Conservation (phyloP, 2,888 invertebrate species). For the Trichopoda pennipes region DNA sequence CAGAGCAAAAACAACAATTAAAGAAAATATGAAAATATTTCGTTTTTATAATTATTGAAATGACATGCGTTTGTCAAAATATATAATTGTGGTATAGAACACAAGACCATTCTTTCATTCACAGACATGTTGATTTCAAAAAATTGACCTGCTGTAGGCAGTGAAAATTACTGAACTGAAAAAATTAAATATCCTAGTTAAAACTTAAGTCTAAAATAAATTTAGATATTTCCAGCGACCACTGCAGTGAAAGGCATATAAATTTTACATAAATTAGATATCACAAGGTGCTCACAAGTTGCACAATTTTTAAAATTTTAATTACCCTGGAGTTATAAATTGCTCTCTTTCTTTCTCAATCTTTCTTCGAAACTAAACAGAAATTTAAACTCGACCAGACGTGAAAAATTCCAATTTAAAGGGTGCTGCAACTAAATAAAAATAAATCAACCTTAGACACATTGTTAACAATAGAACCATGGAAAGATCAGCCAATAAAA, state of each 20-base stretch:
- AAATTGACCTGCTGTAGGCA: not conserved
- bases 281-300: conserved; percentile 1
- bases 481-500: conserved; percentile 22
- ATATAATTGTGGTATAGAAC: conserved; percentile 37
- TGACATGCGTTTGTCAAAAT: conserved; percentile 66
- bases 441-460: conserved; percentile 41
- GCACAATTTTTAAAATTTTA: conserved; percentile 28
- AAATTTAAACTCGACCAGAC: conserved; percentile 5
- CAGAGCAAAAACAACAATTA: conserved; percentile 37
- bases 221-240: conserved; percentile 29
- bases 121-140: not conserved
- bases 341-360: not conserved
- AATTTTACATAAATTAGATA: too few species aligned
- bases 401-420: conserved; percentile 57
- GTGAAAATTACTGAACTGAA: not conserved
- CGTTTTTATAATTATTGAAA: conserved; percentile 57
- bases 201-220: not conserved
- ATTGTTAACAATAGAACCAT: conserved; percentile 42
- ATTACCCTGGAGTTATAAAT: conserved; percentile 39
- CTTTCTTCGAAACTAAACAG: conserved; percentile 23
- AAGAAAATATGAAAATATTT: not conserved
- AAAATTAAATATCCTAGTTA: not conserved
- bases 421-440: conserved; percentile 48
- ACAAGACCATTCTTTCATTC: conserved; percentile 9
- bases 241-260: not conserved